Conservation (phyloP, 2,113 vertebrate genomes). For the Struthidea cinerea region DNA sequence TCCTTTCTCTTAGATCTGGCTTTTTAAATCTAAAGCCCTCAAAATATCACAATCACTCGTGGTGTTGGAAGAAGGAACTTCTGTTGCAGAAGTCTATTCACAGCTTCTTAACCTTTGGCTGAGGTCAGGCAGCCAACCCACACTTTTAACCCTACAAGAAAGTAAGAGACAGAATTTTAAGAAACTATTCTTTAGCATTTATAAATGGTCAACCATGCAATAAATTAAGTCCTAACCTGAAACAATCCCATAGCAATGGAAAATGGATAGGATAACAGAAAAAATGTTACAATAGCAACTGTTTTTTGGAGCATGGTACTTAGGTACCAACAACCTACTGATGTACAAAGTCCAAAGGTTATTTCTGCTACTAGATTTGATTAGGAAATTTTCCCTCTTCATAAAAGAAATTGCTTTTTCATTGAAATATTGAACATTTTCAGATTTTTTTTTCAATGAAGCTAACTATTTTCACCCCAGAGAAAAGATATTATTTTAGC, state of each 20-base stretch:
- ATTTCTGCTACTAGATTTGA: background rate
- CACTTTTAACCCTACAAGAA: background rate
- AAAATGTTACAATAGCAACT: background rate
- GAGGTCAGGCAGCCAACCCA: background rate
- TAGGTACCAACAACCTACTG: background rate
- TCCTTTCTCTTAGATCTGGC: background rate
- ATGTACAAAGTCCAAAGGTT: background rate
- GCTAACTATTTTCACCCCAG: background rate
- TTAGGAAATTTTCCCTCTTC: background rate
- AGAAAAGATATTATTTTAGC: background rate
- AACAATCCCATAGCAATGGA: background rate
- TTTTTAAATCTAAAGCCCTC: background rate
- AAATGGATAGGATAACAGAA: background rate
- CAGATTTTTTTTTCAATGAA: background rate
- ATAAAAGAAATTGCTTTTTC: background rate
- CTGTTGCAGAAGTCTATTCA: background rate
- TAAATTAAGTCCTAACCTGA: background rate
- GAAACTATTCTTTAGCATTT: background rate
- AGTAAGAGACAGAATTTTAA: background rate
- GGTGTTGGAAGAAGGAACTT: background rate
- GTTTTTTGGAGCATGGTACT: background rate
- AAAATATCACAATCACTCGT: background rate
- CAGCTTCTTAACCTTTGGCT: background rate
- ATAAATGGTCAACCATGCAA: background rate
- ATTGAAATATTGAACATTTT: background rate